Evolutionary conservation across 2,113 vertebrate species (phyloP), one percentile per base, ranked within the genome.

Genomic region (Girardinichthys multiradiatus): DNA sequence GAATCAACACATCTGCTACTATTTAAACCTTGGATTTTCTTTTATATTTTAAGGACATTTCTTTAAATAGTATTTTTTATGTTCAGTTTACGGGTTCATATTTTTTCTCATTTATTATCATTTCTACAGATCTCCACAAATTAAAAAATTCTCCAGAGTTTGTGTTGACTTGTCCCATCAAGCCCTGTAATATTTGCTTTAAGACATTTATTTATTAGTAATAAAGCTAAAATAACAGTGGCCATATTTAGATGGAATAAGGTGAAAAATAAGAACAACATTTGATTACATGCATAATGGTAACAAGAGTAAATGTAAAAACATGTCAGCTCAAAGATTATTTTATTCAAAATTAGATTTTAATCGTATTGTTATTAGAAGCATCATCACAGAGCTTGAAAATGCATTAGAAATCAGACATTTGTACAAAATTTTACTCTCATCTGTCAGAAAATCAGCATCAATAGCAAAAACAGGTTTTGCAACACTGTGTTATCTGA

Each of bases 271-370:
- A 7, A 54, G 24, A 54, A n/a, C 8, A 51, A 24, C 19, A n/a
- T 54, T 19, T 19, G 15, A 45, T 45, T 19, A 17, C 42, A 45
- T 19, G 15, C 1, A 10, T 24, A n/a, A 54, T 2, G 48, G 48
- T 8, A 51, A 24, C 48, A 51, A 54, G 24, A n/a, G 21, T 27
- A 5, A 15, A 27, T 26, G n/a, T 13, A 39, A 26, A 63, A 45
- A 29, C 27, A 27, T 51, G 8, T 65, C 26, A 66, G 10, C 14
- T 28, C 37, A 29, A n/a, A 66, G 28, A 66, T 57, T 12, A 51
- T 33, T 26, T 61, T 61, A 64, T 45, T 57, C 62, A 66, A 78
- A 78, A 72, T 66, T 6, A 13, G 48, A 64, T 54, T 39, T 57
- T 21, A 64, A 39, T 28, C 5, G 10, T 21, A 13, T 21, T n/a